These are phyloP conservation scores for Ailurus styani DNA, from an alignment of 2,113 vertebrate species.

Conservation along the genomic window DNA sequence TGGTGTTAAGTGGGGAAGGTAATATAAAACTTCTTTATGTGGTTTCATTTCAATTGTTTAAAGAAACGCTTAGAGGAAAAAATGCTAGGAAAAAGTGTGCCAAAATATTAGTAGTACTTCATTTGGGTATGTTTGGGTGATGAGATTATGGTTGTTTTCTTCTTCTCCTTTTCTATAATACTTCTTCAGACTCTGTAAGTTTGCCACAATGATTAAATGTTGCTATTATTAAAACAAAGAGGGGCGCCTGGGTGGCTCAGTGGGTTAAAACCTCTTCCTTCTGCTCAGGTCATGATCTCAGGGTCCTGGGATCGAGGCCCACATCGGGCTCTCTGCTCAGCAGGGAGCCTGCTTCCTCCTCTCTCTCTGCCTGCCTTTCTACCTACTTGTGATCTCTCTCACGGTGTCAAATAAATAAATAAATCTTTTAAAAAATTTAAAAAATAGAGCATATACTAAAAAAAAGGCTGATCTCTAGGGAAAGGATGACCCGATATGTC, in stretches of 20 bases:
- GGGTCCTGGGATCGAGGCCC: no score
- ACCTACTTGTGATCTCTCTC: no score
- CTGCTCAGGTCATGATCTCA: no score
- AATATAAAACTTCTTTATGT: not conserved
- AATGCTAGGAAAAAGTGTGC: not conserved
- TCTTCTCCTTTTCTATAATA: not conserved
- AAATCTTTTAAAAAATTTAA: no score
- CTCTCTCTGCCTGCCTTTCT: no score
- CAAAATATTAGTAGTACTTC: not conserved
- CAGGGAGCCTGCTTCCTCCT: no score
- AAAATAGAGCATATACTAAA: not conserved
- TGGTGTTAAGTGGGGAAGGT: not conserved
- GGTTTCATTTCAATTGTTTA: not conserved
- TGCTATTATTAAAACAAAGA: slow-evolving; percentile 4
- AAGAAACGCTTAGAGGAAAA: slow-evolving; percentile 11
- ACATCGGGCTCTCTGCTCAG: no score
- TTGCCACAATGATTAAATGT: not conserved
- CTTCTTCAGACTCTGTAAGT: not conserved
- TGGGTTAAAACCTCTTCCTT: no score
- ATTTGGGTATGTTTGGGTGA: not conserved
- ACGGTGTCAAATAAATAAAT: no score
- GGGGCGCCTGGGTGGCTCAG: no score
- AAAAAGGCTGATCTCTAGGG: not conserved
- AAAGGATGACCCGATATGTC: not conserved
- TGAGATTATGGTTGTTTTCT: not conserved